A percentile compares a stretch with the other conserved stretches of the same genome.
Evolutionary conservation across 2,888 invertebrate genomes (phyloP).

Genomic region (Selenia dentaria): DNA sequence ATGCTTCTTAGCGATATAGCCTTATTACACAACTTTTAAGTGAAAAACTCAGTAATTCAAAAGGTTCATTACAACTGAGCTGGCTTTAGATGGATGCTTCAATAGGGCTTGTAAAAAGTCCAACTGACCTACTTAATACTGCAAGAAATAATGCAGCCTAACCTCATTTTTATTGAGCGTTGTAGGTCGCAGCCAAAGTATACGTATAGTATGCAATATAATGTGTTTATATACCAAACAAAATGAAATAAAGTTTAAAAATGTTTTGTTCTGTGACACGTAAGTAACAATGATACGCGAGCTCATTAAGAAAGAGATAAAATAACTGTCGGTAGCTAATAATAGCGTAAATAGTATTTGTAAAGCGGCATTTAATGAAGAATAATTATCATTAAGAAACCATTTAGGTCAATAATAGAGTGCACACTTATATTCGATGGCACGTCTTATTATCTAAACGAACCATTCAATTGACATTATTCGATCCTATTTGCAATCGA

Average conservation of each 20-base stretch:
- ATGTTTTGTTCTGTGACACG: slow-evolving; percentile 3
- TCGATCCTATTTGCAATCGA: slow-evolving; percentile 76
- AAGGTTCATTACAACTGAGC: neutral
- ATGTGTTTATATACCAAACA: too few species aligned
- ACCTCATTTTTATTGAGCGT: slow-evolving; percentile 7
- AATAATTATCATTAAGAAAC: slow-evolving; percentile 40
- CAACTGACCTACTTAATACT: slow-evolving; percentile 19
- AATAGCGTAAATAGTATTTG: slow-evolving; percentile 31
- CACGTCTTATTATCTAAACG: slow-evolving; percentile 25
- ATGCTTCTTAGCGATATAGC: neutral
- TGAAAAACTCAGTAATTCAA: neutral
- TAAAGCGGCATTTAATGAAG: slow-evolving; percentile 23
- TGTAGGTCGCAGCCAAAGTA: neutral
- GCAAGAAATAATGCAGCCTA: neutral
- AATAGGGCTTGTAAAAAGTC: slow-evolving; percentile 5
- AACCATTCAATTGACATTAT: slow-evolving; percentile 48
- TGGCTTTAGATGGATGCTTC: neutral
- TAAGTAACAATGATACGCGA: slow-evolving; percentile 9
- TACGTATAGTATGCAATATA: too few species aligned
- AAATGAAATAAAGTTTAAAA: slow-evolving; percentile 1
- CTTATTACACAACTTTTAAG: neutral
- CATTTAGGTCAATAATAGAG: slow-evolving; percentile 36
- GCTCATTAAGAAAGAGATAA: slow-evolving; percentile 21
- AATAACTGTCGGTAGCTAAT: neutral
- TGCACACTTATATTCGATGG: slow-evolving; percentile 20